Evolutionary conservation across 2,888 invertebrate genomes (phyloP).

Genomic region (Rambutsinella grinnellia): DNA sequence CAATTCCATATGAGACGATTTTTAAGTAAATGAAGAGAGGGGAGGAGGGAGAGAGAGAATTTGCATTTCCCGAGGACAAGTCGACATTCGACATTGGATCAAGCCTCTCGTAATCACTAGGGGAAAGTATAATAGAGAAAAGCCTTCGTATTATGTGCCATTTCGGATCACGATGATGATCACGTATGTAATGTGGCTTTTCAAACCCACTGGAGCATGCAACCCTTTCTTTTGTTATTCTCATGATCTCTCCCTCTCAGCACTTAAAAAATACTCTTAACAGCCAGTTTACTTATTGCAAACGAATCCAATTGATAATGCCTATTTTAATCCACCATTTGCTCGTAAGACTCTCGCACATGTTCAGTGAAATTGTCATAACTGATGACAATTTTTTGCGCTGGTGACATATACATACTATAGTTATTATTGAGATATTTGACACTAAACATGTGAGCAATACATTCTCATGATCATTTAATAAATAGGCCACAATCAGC

Average conservation of each 20-base stretch:
- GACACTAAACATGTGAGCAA: too few relatives aligned
- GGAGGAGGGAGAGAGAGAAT: slow-evolving; percentile 41
- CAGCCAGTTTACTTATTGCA: too few relatives aligned
- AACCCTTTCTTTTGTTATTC: slow-evolving; percentile 61
- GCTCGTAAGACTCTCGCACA: too few relatives aligned
- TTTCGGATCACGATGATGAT: slow-evolving; percentile 54
- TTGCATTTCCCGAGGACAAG: slow-evolving; percentile 56
- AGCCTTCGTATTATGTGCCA: slow-evolving; percentile 42
- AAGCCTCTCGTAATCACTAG: slow-evolving; percentile 36
- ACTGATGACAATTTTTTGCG: too few relatives aligned
- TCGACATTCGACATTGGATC: slow-evolving; percentile 54
- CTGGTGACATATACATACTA: too few relatives aligned
- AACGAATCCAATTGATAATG: slow-evolving; percentile 56
- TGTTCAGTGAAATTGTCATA: too few relatives aligned
- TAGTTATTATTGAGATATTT: too few relatives aligned
- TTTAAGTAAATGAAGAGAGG: too few relatives aligned
- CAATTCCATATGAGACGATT: too few relatives aligned
- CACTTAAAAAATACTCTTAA: too few relatives aligned
- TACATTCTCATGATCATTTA: slow-evolving; percentile 49
- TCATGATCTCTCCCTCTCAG: slow-evolving; percentile 59
- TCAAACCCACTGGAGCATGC: slow-evolving; percentile 64
- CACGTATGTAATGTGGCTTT: slow-evolving; percentile 64
- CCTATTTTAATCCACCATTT: too few relatives aligned
- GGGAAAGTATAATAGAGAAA: slow-evolving; percentile 16
- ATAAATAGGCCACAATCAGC: slow-evolving; percentile 44